These are phyloP conservation scores for Anoura caudifer DNA, from an alignment of 2,113 vertebrate species.

Conservation along the genomic window DNA sequence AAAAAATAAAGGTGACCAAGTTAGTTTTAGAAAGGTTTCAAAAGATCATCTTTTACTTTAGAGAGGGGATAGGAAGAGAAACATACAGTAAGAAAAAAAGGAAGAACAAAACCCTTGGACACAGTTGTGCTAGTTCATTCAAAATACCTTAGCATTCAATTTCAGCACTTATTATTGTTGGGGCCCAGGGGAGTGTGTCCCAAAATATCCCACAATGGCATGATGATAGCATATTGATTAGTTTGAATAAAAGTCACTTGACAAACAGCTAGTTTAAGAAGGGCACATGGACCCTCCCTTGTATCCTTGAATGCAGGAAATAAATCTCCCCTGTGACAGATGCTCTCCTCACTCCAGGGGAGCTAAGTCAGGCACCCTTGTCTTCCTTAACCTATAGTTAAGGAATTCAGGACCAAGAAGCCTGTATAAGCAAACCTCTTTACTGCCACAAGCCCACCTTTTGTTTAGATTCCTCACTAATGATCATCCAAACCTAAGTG, in stretches of 20 bases:
- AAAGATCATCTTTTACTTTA: not conserved
- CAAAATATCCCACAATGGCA: not conserved
- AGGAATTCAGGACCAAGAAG: not conserved
- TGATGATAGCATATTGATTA: not conserved
- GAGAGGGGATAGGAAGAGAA: not conserved
- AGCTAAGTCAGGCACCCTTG: not conserved
- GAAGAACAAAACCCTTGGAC: not conserved
- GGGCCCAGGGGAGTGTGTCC: not conserved
- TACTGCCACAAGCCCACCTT: not conserved
- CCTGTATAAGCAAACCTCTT: not conserved
- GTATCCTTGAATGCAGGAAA: not conserved
- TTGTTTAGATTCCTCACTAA: not conserved
- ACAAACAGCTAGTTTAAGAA: not conserved
- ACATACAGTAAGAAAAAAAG: not conserved
- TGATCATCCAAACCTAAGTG: not conserved
- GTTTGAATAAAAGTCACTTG: not conserved
- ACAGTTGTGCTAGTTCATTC: not conserved
- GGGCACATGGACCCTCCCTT: not conserved
- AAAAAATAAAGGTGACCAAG: not conserved
- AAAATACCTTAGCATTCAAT: not conserved
- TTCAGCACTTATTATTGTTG: not conserved
- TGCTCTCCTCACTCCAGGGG: not conserved
- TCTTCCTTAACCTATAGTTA: not conserved
- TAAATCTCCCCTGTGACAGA: not conserved
- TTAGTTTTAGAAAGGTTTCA: not conserved